Evolutionary conservation across 2,888 invertebrate species (phyloP).

Genomic region (Trachelus iudaicus): DNA sequence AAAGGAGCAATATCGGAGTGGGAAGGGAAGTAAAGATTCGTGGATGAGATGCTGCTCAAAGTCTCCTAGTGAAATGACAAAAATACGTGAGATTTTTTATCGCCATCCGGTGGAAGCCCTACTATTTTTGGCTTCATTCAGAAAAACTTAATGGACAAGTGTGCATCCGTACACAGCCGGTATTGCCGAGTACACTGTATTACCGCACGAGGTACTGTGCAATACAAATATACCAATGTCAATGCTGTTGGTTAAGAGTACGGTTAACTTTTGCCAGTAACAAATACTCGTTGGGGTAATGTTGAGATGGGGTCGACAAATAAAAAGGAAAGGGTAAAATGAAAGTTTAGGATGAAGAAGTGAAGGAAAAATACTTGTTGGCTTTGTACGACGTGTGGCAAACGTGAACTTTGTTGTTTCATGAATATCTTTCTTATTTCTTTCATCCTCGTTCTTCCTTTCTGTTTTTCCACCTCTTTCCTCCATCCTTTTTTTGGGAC

Average conservation of each 20-base stretch:
- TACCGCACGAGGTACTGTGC: neutral
- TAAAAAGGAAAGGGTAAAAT: too few relatives aligned
- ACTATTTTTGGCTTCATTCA: constrained; percentile 17
- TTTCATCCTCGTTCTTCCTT: neutral
- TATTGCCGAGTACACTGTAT: neutral
- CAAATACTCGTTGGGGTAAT: too few relatives aligned
- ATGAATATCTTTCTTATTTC: neutral
- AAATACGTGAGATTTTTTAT: constrained; percentile 35
- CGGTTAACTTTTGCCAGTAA: too few relatives aligned
- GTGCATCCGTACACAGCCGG: constrained; percentile 7
- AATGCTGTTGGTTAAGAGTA: too few relatives aligned
- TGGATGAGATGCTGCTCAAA: too few relatives aligned
- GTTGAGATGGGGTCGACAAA: too few relatives aligned
- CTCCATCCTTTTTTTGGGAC: neutral
- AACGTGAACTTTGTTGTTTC: neutral
- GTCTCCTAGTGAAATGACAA: constrained; percentile 30
- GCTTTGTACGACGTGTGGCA: neutral
- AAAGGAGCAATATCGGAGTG: too few relatives aligned
- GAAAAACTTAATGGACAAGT: constrained; percentile 12
- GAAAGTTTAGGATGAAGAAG: neutral
- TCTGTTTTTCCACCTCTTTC: neutral
- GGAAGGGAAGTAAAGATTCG: too few relatives aligned
- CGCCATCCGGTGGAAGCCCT: constrained; percentile 32
- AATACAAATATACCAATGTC: too few relatives aligned
- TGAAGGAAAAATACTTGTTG: neutral